These are phyloP conservation scores for Epicampocera succincta DNA, from an alignment of 2,888 invertebrate species.

Conservation along the genomic window DNA sequence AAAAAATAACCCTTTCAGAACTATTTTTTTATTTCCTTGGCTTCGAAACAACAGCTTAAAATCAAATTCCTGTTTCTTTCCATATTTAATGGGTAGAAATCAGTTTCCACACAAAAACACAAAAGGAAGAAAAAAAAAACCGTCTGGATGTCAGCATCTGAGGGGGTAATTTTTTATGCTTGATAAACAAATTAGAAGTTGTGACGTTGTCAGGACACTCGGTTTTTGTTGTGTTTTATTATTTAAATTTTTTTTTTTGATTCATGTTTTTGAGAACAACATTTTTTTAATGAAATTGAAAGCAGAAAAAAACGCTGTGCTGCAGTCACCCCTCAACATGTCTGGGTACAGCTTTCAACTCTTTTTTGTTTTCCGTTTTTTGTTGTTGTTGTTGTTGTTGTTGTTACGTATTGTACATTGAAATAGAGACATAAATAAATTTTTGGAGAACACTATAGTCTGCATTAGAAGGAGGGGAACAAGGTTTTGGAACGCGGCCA, in stretches of 20 bases:
- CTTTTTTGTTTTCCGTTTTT: conserved; percentile 48
- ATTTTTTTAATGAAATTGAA: conserved; percentile 40
- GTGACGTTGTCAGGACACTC: conserved; percentile 67
- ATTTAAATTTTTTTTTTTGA: conserved; percentile 50
- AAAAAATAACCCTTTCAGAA: conserved; percentile 67
- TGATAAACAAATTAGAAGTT: conserved; percentile 70
- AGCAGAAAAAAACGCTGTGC: conserved; percentile 35
- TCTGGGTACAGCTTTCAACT: conserved; percentile 69
- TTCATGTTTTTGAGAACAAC: conserved; percentile 52
- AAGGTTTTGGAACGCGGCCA: neutral
- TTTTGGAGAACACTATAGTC: neutral
- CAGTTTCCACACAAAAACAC: neutral
- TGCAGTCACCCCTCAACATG: conserved; percentile 62
- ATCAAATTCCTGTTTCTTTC: conserved; percentile 44
- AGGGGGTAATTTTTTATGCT: conserved; percentile 69
- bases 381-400: neutral
- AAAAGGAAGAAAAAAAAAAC: conserved; percentile 12
- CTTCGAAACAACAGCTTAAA: conserved; percentile 14
- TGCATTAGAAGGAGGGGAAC: neutral
- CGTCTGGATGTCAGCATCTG: conserved; percentile 13
- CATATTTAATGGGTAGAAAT: conserved; percentile 13
- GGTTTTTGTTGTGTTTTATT: conserved; percentile 31
- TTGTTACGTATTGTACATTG: neutral
- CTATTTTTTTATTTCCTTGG: conserved; percentile 21
- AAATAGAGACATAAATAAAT: conserved; percentile 28